phyloP scores from a whole-genome alignment of 1,140 invertebrate species.

The Diachasmimorpha longicaudata region DNA sequence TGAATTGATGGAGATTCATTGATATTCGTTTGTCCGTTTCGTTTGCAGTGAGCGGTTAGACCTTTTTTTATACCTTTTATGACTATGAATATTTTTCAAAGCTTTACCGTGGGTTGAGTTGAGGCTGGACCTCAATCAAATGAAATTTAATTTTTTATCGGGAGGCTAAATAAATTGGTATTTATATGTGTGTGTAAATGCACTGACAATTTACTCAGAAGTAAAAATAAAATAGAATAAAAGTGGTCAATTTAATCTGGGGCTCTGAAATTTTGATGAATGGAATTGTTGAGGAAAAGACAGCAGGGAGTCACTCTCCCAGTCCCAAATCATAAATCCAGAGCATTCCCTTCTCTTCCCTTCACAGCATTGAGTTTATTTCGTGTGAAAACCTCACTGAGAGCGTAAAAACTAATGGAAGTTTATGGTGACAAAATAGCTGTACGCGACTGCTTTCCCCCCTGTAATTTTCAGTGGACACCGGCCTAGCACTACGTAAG shows the following conservation, averaged over 20 bases:
- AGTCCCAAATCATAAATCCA: neutral
- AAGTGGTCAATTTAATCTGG: too few species aligned
- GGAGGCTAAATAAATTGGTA: too few species aligned
- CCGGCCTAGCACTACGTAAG: neutral
- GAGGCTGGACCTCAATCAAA: too few species aligned
- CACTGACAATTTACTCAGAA: too few species aligned
- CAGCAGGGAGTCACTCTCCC: neutral
- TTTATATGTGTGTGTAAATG: too few species aligned
- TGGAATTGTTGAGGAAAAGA: neutral
- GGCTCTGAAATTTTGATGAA: too few species aligned
- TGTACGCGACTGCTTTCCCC: constrained; percentile 10
- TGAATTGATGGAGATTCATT: neutral
- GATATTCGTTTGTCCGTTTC: neutral
- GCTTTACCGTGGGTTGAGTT: too few species aligned
- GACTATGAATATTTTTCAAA: too few species aligned
- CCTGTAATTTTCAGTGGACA: constrained; percentile 24
- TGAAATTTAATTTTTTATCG: too few species aligned
- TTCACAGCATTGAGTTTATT: neutral
- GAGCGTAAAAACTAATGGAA: constrained; percentile 14
- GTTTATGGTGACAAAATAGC: constrained; percentile 31
- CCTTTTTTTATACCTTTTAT: too few species aligned
- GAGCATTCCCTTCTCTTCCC: neutral
- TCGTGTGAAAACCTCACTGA: neutral
- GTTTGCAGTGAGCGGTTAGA: neutral
- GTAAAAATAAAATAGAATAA: too few species aligned